phyloP scores from a whole-genome alignment of 37 sponge, comb jelly and placozoan genomes.

The Agelas oroides region DNA sequence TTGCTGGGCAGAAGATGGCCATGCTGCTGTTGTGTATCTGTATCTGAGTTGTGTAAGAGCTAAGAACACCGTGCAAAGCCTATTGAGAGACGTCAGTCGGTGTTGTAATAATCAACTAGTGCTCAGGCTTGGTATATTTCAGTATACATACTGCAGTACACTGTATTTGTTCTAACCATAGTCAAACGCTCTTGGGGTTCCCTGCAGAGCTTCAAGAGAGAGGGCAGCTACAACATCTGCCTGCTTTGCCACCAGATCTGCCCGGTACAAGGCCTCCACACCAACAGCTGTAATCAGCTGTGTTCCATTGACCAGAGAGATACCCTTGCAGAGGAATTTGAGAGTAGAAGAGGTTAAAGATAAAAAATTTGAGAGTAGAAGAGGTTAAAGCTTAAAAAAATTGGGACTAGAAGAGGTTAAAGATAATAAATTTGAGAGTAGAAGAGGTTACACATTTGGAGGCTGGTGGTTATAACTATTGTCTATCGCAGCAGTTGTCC shows the following conservation, averaged over 20 bases:
- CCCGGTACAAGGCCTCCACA: conserved; percentile 77
- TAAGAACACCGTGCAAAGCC: too few species aligned
- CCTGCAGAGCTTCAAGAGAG: conserved; percentile 83
- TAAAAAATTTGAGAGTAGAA: not conserved
- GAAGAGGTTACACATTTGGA: not conserved
- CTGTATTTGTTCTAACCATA: conserved; percentile 31
- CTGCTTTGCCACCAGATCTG: conserved; percentile 70
- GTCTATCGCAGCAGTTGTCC: too few species aligned
- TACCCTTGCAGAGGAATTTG: conserved; percentile 52
- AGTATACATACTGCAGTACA: too few species aligned
- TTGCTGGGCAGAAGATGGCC: too few species aligned
- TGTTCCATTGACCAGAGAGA: conserved; percentile 94
- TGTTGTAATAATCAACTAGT: too few species aligned
- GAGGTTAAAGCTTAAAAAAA: not conserved
- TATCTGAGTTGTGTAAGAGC: too few species aligned
- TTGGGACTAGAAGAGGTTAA: not conserved
- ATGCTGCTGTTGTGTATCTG: too few species aligned
- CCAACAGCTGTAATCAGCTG: conserved; percentile 93
- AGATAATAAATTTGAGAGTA: not conserved
- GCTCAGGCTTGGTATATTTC: too few species aligned
- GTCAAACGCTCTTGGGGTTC: conserved; percentile 84
- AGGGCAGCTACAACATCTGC: conserved; percentile 91
- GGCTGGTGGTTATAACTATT: too few species aligned
- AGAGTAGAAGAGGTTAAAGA: not conserved
- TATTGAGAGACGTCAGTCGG: too few species aligned